Evolutionary conservation across 2,797 vertebrate species (phyloP), one percentile per base, ranked within the genome.

Genomic region (Sternarchorhynchus goeldii): DNA sequence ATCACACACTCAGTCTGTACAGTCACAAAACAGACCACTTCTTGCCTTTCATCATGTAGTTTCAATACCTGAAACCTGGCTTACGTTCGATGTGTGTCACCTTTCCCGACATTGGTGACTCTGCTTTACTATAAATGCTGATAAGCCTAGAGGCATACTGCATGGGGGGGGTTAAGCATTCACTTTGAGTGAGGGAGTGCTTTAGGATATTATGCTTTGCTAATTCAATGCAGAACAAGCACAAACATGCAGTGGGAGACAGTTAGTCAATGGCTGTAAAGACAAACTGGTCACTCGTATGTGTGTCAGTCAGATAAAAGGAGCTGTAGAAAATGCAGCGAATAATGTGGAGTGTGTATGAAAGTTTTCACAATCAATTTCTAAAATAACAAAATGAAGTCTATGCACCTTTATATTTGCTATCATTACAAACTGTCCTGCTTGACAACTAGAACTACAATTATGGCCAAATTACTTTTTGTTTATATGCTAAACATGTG

Each of bases 171-270:
- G 45, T 73, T n/a, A 39, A 6, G 5, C 58, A 67, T 58, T 69
- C 34, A 14, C 32, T 76, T 82, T 80, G 31, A 83, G 75, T 57
- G 58, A 75, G 18, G 71, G 58, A 63, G 71, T 83, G 75, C 79
- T 85, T 86, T 81, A 63, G 76, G 6, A 70, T 71, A 80, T 88
- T 86, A 64, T 78, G 78, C 63, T 77, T 80, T 80, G 85, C 79
- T 87, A 88, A 86, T 72, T 69, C 77, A 87, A 69, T 80, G 75
- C 86, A 81, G 67, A 83, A 67, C 89, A 85, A 83, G 89, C 78
- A 84, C 0, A 64, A 85, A 76, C 90, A 84, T 2, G 72, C 68
- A 66, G 63, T 69, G 68, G 58, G 64, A 76, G 58, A 70, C 73
- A 29, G 65, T 41, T 55, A 66, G 75, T 67, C 36, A 50, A 20